A percentile compares a stretch with the other conserved stretches of the same genome.
phyloP scores from a whole-genome alignment of 2,797 vertebrate species.

The Hephaestus fuliginosus region DNA sequence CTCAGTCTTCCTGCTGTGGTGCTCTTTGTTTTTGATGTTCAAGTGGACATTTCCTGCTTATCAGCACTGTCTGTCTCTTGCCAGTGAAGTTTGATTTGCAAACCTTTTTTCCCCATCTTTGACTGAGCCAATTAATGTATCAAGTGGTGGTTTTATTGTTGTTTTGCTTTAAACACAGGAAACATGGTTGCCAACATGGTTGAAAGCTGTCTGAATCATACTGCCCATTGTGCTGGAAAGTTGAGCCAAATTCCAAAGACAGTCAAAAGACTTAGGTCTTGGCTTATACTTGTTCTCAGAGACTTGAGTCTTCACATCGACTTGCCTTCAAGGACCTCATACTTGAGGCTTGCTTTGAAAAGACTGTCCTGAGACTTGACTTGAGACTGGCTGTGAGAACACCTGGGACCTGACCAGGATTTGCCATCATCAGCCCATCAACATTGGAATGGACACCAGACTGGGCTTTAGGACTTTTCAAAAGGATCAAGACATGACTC shows the following conservation, averaged over 20 bases:
- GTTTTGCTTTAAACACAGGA: too few relatives aligned
- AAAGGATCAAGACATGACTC: neutral
- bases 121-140: neutral
- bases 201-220: too few relatives aligned
- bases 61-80: neutral
- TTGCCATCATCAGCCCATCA: neutral
- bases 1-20: neutral
- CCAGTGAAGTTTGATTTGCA: neutral
- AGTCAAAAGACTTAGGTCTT: too few relatives aligned
- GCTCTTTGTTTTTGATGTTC: slow-evolving; percentile 1
- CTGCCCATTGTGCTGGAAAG: too few relatives aligned
- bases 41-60: neutral
- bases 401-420: neutral
- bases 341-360: neutral
- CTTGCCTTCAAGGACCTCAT: neutral
- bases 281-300: too few relatives aligned
- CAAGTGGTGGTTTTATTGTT: too few relatives aligned
- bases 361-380: neutral
- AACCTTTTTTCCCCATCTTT: neutral
- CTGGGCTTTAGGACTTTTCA: too few relatives aligned
- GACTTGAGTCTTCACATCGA: neutral
- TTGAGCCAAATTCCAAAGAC: too few relatives aligned
- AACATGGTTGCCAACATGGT: too few relatives aligned
- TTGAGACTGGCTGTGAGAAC: neutral
- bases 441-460: too few relatives aligned